Percentiles rank a stretch among this genome's conserved stretches.
phyloP scores from a whole-genome alignment of 2,797 vertebrate genomes.

The Coendou prehensilis region DNA sequence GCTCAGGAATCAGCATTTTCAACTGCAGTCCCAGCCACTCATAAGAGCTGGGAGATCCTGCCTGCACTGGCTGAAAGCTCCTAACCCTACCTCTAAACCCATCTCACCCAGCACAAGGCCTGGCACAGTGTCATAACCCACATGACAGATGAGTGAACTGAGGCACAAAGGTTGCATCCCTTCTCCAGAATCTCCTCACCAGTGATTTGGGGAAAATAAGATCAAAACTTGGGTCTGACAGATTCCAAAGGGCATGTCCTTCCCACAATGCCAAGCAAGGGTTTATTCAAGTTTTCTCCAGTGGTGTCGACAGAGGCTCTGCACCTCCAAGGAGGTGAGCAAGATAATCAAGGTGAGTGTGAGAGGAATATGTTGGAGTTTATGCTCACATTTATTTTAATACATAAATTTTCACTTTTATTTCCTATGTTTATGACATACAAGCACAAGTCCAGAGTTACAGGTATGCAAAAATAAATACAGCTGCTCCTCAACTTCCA shows the following conservation, averaged over 20 bases:
- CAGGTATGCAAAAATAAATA: not conserved
- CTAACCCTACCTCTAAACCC: not conserved
- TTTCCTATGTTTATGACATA: not conserved
- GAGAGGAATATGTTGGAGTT: not conserved
- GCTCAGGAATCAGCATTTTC: not conserved
- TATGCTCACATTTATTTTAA: not conserved
- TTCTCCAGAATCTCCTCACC: not conserved
- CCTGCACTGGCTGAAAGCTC: not conserved
- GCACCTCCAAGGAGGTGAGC: not conserved
- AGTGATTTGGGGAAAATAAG: not conserved
- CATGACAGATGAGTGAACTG: not conserved
- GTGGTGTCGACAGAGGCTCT: not conserved
- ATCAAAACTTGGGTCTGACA: not conserved
- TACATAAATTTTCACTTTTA: slow-evolving; percentile 6
- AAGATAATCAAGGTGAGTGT: not conserved
- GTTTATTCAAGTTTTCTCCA: not conserved
- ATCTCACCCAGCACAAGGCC: not conserved
- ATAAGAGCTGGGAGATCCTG: not conserved
- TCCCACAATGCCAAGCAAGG: not conserved
- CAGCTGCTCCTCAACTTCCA: not conserved
- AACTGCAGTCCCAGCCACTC: not conserved
- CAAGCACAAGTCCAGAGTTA: not conserved
- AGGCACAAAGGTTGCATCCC: not conserved
- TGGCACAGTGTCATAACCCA: not conserved
- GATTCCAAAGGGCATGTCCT: not conserved